Base-by-base conservation (phyloP, 2,113 vertebrate genomes). In the Pterocles gutturalis region DNA sequence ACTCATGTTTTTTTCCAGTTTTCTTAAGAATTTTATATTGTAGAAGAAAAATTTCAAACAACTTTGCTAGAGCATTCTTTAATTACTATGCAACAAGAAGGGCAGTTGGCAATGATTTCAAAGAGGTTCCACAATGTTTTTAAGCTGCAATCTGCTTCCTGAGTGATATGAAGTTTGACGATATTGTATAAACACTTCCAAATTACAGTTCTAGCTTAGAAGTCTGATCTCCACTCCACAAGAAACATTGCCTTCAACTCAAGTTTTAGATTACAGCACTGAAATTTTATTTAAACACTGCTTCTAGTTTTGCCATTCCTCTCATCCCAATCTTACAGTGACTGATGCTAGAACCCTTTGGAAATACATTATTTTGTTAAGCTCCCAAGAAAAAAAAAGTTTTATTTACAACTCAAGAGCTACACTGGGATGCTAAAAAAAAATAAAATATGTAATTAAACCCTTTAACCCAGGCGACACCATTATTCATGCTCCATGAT, bases 171-270 rank as follows among this genome's bases (percentile, higher is more conserved):
- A 55, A 62, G 11, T 41, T n/a, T 60, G 15, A 73, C 29, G 17
- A 73, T 61, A 54, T 1, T 22, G 13, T 45, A 65, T 21, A 78
- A 58, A 70, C 6, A 57, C 6, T 49, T 58, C 10, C 28, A 62
- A 77, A 62, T 26, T 46, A 29, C 29, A 66, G 31, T 36, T 83
- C 69, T n/a, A 67, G 33, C 20, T 57, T 57, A 48, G 15, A 43
- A 48, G 13, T 17, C 22, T n/a, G 4, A 57, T 21, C 9, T 26
- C 26, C 7, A 5, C 3, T 64, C 28, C 24, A n/a, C 1, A 3
- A 78, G 17, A 73, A 78, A 53, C 33, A 49, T 1, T 10, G 33
- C 29, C 51, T 82, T 82, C 21, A 53, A 51, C 26, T 66, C 21
- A 53, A 69, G 18, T 13, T 77, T 75, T 25, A 79, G 16, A 53